Conservation (phyloP, 2,797 vertebrate species). For the Pogoniulus pusillus region DNA sequence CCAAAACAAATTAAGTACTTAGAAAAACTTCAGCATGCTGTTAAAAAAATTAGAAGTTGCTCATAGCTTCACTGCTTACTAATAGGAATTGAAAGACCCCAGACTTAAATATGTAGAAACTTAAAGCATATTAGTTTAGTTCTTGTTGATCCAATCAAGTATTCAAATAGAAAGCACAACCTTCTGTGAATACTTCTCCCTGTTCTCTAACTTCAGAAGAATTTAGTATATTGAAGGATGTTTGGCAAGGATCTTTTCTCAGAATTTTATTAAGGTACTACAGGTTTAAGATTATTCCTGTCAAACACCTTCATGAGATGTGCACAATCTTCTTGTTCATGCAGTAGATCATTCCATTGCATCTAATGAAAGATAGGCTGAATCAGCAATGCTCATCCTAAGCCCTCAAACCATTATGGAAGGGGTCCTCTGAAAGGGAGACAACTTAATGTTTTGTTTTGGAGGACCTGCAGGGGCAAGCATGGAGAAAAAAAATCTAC, state of each 20-base stretch:
- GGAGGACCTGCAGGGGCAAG: not conserved
- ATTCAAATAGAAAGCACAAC: not conserved
- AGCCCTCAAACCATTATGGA: fast-evolving
- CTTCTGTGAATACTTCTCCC: not conserved
- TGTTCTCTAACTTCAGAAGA: not conserved
- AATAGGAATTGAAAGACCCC: not conserved
- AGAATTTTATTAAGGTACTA: not conserved
- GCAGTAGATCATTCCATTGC: not conserved
- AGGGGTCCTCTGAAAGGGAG: not conserved
- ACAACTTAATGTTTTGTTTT: not conserved
- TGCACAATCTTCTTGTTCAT: fast-evolving
- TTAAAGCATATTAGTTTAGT: not conserved
- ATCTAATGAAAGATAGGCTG: not conserved
- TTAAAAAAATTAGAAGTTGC: not conserved
- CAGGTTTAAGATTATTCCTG: not conserved
- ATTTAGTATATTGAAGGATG: not conserved
- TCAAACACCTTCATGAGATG: not conserved
- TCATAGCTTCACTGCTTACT: not conserved
- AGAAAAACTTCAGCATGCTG: not conserved
- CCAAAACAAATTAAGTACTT: not conserved
- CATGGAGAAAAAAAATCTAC: not conserved
- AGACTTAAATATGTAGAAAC: not conserved
- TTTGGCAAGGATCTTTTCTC: not conserved
- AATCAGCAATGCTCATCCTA: not conserved
- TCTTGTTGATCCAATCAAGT: not conserved